A percentile compares a stretch with the other conserved stretches of the same genome.
Evolutionary conservation across 2,113 vertebrate species (phyloP).

Genomic region (Anarhynchus alexandrinus): DNA sequence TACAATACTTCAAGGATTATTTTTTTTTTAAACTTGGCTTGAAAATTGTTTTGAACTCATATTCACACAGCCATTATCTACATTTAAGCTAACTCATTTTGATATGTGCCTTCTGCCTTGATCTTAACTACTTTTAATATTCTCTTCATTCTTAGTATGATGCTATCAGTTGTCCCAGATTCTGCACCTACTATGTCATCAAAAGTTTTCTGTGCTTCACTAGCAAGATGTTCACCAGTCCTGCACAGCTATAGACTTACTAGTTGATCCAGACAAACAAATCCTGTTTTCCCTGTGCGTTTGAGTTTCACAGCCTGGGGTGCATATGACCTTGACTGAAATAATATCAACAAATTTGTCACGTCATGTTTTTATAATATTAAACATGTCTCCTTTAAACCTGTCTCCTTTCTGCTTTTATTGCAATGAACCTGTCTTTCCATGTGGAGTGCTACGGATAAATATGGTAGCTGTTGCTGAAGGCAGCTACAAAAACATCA

Average conservation of each 20-base stretch:
- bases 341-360: neutral
- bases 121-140: slow-evolving; percentile 50
- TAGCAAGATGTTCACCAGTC: neutral
- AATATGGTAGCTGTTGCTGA: neutral
- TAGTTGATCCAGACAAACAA: neutral
- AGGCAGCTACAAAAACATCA: neutral
- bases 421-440: neutral
- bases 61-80: neutral
- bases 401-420: neutral
- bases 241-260: neutral
- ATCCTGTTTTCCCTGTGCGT: neutral
- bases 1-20: neutral
- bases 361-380: neutral
- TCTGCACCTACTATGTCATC: slow-evolving; percentile 38
- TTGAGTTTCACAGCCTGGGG: neutral
- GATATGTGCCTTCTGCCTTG: slow-evolving; percentile 19
- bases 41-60: slow-evolving; percentile 3
- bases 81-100: neutral
- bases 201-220: neutral
- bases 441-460: neutral
- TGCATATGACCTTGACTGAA: neutral
- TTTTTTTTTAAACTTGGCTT: neutral
- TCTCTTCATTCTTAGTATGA: slow-evolving; percentile 39
- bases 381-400: neutral
- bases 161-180: slow-evolving; percentile 48